Base-by-base conservation (phyloP, 1,140 invertebrate genomes). In the Brachionus rotundiformis region DNA sequence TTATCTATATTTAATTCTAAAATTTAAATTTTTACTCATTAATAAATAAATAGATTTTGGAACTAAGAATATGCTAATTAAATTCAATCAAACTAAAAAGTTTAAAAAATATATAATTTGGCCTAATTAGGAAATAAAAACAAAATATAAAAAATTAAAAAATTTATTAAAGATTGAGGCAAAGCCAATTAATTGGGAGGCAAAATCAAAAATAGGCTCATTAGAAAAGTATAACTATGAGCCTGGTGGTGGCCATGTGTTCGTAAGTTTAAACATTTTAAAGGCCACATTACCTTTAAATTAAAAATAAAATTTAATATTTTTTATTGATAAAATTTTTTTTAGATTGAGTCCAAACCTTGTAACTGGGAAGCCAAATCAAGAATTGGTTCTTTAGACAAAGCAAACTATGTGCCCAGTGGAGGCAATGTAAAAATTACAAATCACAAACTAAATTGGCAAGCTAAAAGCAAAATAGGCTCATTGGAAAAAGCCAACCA, bases 361-460 rank as follows among this genome's bases (percentile, higher is more conserved):
- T 41, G n/a, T 80, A 91, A 94, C 85, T 97, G 95, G 94, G 94
- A 93, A 84, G 93, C 95, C 1, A 92, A 92, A 87, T 95, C 95
- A 13, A 97, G 96, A 90, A 94, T 98, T 83, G 95, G 95, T 6
- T 98, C 95, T 2, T 86, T 98, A 85, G 92, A 95, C 11, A 98
- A 98, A 86, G 90, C 94, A 0, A 92, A 91, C 59, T 94, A 98
- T 87, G 94, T 93, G 85, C 94, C 94, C 1, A 93, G 94, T 19
- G 95, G 94, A 47, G 95, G 95, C n/a, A 81, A 63, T 47, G 59
- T 63, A 3, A 65, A 84, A 83, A 83, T 84, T n/a, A 82, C 82
- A 65, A 82, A 63, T 47, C 54, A 79, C 25, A 83, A 84, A 36
- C 61, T 84, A 5, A 82, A 83, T 31, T 84, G 84, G 77, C 84